Evolutionary conservation across 2,797 vertebrate species (phyloP).

Genomic region (Meda fulgida): DNA sequence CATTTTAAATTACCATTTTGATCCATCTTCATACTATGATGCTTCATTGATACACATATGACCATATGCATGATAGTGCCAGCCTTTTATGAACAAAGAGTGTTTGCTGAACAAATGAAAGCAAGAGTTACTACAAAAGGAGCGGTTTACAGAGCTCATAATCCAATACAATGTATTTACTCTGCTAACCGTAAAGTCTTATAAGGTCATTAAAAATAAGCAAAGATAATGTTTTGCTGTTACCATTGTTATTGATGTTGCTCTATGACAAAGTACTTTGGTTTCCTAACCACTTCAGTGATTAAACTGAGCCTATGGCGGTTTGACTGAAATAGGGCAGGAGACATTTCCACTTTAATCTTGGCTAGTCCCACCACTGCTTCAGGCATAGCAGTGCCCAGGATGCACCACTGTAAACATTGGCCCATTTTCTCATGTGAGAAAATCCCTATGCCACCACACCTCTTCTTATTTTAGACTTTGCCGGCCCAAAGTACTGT

Average conservation of each 20-base stretch:
- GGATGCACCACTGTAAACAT: constrained; percentile 37
- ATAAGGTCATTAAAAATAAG: constrained; percentile 35
- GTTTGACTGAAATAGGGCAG: constrained; percentile 37
- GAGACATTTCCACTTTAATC: constrained; percentile 46
- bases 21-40: neutral
- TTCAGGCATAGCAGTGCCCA: constrained; percentile 28
- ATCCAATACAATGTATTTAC: constrained; percentile 39
- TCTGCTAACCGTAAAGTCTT: constrained; percentile 30
- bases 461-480: constrained; percentile 47
- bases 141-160: constrained; percentile 30
- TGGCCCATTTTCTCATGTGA: constrained; percentile 30
- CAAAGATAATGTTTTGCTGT: constrained; percentile 30
- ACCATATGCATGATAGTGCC: neutral
- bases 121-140: constrained; percentile 12
- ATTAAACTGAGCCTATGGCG: constrained; percentile 36
- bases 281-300: constrained; percentile 35
- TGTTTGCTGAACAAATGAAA: constrained; percentile 41
- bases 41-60: neutral
- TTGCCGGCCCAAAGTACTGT: constrained; percentile 27
- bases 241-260: constrained; percentile 38
- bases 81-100: constrained; percentile 30
- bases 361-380: constrained; percentile 33
- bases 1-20: neutral
- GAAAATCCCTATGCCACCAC: constrained; percentile 33
- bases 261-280: constrained; percentile 37